phyloP scores from a whole-genome alignment of 2,113 vertebrate species.

The Procapra przewalskii region DNA sequence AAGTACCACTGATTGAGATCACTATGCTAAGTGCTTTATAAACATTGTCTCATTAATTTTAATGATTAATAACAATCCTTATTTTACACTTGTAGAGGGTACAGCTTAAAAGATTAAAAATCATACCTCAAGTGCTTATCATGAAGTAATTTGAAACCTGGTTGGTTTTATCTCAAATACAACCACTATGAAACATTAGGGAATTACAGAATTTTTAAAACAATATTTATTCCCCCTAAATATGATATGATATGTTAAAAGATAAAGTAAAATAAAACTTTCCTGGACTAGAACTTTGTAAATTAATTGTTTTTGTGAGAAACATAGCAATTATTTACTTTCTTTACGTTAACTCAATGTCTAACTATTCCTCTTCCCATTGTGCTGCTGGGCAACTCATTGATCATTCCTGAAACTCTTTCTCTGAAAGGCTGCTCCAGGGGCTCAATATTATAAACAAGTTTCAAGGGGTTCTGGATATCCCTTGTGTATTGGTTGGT shows the following conservation, averaged over 20 bases:
- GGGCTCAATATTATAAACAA: neutral
- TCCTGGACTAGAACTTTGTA: neutral
- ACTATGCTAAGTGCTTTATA: neutral
- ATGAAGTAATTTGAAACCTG: neutral
- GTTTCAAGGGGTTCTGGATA: neutral
- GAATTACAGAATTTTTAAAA: constrained; percentile 1
- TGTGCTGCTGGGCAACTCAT: neutral
- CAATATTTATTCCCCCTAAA: neutral
- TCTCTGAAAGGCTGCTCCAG: neutral
- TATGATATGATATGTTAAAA: neutral
- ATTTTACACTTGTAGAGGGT: neutral
- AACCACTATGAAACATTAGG: neutral
- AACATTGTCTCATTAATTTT: constrained; percentile 8
- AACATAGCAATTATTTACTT: neutral
- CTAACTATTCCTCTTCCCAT: neutral
- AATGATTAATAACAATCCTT: neutral
- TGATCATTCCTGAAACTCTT: neutral
- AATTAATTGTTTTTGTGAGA: neutral
- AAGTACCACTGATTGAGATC: neutral
- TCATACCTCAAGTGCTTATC: neutral
- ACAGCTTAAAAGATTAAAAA: constrained; percentile 14
- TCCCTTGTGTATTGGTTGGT: neutral
- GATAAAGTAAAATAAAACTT: constrained; percentile 4
- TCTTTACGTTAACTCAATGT: neutral
- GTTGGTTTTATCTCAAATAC: neutral